Evolutionary conservation across 1,140 invertebrate genomes (phyloP).

Genomic region (Bombus impatiens): DNA sequence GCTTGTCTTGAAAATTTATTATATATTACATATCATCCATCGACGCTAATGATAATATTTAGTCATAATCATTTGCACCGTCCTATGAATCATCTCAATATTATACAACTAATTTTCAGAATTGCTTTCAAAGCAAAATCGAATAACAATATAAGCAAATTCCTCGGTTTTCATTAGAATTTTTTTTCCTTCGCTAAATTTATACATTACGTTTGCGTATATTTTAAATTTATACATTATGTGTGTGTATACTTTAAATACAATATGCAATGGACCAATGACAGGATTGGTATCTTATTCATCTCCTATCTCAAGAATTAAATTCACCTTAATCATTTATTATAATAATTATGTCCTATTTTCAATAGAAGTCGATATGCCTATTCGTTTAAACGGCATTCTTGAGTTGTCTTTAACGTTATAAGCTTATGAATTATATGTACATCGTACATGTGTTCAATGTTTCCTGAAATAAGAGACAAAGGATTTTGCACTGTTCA

Average conservation of each 20-base stretch:
- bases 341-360: slow-evolving; percentile 63
- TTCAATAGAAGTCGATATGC: slow-evolving; percentile 64
- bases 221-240: slow-evolving; percentile 68
- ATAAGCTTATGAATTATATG: slow-evolving; percentile 41
- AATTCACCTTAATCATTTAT: slow-evolving; percentile 60
- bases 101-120: slow-evolving; percentile 45
- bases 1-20: slow-evolving; percentile 41
- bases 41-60: slow-evolving; percentile 30
- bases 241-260: slow-evolving; percentile 66
- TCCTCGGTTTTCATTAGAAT: slow-evolving; percentile 55
- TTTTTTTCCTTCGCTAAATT: slow-evolving; percentile 59
- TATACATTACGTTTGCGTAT: slow-evolving; percentile 64
- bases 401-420: slow-evolving; percentile 20
- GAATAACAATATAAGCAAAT: slow-evolving; percentile 63
- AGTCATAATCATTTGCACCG: slow-evolving; percentile 47
- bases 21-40: slow-evolving; percentile 46
- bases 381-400: slow-evolving; percentile 50
- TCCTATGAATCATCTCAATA: slow-evolving; percentile 38
- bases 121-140: slow-evolving; percentile 50
- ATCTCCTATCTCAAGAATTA: slow-evolving; percentile 60
- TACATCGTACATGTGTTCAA: slow-evolving; percentile 21
- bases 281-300: slow-evolving; percentile 65
- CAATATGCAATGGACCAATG: slow-evolving; percentile 67
- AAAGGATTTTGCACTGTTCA: slow-evolving; percentile 20
- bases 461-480: slow-evolving; percentile 19